Evolutionary conservation across 2,113 vertebrate genomes (phyloP).

Genomic region (Anser brachyrhynchus): DNA sequence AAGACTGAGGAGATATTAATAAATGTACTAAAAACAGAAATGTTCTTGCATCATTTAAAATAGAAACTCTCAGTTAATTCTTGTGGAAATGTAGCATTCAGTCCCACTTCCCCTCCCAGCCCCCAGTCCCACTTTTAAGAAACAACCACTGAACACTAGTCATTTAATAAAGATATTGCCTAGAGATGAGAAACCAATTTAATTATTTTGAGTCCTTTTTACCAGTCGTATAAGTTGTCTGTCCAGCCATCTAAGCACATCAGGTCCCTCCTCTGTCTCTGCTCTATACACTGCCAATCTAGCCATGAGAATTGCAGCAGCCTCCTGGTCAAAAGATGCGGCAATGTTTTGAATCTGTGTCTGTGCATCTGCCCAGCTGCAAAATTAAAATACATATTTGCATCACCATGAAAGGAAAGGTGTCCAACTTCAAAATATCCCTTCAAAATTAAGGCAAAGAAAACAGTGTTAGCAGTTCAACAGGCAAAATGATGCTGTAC

Average conservation of each 20-base stretch:
- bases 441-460: neutral
- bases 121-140: neutral
- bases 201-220: conserved; percentile 1
- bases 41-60: neutral
- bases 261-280: conserved; percentile 96
- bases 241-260: conserved; percentile 95
- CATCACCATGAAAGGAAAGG: neutral
- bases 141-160: neutral
- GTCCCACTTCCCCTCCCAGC: too few relatives aligned
- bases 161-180: neutral
- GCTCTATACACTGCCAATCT: conserved; percentile 92
- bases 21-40: neutral
- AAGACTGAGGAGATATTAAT: neutral
- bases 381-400: neutral
- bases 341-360: conserved; percentile 96
- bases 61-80: neutral
- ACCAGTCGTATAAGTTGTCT: conserved; percentile 96
- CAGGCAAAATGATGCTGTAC: neutral
- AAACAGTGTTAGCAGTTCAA: neutral
- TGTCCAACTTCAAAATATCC: neutral
- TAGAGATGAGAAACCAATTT: neutral
- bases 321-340: conserved; percentile 96
- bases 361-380: conserved; percentile 96
- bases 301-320: conserved; percentile 95
- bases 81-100: neutral